Percentiles rank a stretch among this genome's conserved stretches.
Evolutionary conservation across 2,113 vertebrate genomes (phyloP).

Genomic region (Rhipidura dahli): DNA sequence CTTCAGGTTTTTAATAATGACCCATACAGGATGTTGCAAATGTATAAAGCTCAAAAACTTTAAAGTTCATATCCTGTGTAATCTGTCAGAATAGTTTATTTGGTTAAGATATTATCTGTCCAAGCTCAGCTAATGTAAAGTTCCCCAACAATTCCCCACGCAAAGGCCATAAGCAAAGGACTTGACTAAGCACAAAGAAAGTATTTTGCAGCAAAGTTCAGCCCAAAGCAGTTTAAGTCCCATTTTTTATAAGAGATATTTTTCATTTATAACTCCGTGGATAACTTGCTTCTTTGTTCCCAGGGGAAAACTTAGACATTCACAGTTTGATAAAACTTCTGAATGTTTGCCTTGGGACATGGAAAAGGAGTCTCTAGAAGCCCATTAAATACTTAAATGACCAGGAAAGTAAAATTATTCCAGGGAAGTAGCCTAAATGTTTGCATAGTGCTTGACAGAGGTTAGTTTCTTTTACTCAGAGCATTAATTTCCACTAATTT

Average conservation of each 20-base stretch:
- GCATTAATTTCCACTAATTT: not conserved
- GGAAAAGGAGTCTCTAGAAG: not conserved
- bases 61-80: not conserved
- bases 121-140: not conserved
- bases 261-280: not conserved
- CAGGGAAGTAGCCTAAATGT: not conserved
- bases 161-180: not conserved
- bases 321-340: not conserved
- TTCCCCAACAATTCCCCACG: not conserved
- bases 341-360: not conserved
- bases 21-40: not conserved
- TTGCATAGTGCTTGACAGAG: not conserved
- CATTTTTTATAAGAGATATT: not conserved
- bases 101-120: not conserved
- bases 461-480: not conserved
- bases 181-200: not conserved
- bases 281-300: not conserved
- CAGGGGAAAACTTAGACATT: not conserved
- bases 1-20: not conserved
- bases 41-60: not conserved
- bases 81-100: not conserved
- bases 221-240: not conserved
- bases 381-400: not conserved
- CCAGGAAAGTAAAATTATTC: not conserved
- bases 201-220: not conserved